Conservation (phyloP, 1,140 invertebrate species). For the Andrena cerasifolii region DNA sequence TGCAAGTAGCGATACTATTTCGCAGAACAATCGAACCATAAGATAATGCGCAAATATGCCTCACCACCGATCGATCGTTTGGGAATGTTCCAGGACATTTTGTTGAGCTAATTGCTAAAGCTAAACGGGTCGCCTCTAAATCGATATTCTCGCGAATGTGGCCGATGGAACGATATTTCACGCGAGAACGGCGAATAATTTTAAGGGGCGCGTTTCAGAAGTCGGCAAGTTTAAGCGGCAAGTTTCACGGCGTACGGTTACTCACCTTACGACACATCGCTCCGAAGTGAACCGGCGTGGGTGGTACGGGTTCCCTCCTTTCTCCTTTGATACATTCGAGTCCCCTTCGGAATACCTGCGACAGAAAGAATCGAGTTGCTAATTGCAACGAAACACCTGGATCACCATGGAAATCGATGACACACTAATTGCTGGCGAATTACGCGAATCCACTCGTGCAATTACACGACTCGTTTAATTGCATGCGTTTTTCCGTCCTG, state of each 20-base stretch:
- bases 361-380: not conserved
- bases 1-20: no score
- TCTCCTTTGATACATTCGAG: no score
- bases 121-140: not conserved
- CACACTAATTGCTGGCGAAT: not conserved
- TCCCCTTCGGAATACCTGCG: not conserved
- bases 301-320: no score
- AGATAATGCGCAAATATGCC: not conserved
- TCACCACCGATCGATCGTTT: not conserved
- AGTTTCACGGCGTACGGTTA: not conserved
- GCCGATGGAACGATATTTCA: constrained; percentile 12
- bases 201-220: not conserved
- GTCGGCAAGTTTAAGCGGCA: not conserved
- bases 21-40: no score
- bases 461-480: not conserved
- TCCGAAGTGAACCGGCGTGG: not conserved
- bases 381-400: not conserved
- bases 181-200: not conserved
- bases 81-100: not conserved
- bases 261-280: constrained; percentile 11
- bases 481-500: not conserved
- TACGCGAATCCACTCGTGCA: not conserved
- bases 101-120: not conserved
- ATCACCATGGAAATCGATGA: not conserved
- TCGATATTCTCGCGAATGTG: constrained; percentile 14